These are phyloP conservation scores for Exocentrus adspersus DNA, from an alignment of 2,888 invertebrate genomes.

Conservation along the genomic window DNA sequence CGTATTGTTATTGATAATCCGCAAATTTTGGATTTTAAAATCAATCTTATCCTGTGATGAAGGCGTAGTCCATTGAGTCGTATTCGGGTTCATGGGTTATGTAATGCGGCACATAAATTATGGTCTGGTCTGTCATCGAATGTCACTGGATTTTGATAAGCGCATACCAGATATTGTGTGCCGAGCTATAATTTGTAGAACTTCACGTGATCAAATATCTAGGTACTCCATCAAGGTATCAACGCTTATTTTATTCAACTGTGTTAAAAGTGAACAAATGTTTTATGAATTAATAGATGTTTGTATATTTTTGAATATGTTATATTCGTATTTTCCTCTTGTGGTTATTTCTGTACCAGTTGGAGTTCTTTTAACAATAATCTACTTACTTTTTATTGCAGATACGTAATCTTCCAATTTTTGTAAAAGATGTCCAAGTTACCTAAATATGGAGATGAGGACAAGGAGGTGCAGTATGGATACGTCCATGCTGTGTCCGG, in stretches of 20 bases:
- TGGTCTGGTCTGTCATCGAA: slow-evolving; percentile 10
- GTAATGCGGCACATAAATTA: slow-evolving; percentile 40
- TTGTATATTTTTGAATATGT: slow-evolving; percentile 17
- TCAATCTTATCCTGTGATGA: slow-evolving; percentile 21
- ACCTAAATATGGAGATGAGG: slow-evolving; percentile 82
- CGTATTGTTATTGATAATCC: background rate
- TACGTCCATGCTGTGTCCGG: slow-evolving; percentile 98
- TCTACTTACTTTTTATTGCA: background rate
- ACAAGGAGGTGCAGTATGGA: slow-evolving; percentile 89
- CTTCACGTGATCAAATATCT: slow-evolving; percentile 53
- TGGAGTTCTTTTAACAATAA: too few relatives aligned
- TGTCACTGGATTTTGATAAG: slow-evolving; percentile 24
- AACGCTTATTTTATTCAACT: slow-evolving; percentile 25
- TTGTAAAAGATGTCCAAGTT: slow-evolving; percentile 72
- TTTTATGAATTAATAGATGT: background rate
- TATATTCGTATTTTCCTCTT: too few relatives aligned
- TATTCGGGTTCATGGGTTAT: slow-evolving; percentile 41
- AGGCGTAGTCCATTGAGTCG: slow-evolving; percentile 51
- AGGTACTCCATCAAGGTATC: slow-evolving; percentile 5
- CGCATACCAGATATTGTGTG: slow-evolving; percentile 46
- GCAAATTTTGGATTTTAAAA: slow-evolving; percentile 8
- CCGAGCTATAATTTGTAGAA: slow-evolving; percentile 40
- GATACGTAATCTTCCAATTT: slow-evolving; percentile 16
- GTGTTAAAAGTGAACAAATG: too few relatives aligned
- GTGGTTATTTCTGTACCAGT: too few relatives aligned